phyloP scores from a whole-genome alignment of 2,888 invertebrate species.

The Bhutanitis thaidina region DNA sequence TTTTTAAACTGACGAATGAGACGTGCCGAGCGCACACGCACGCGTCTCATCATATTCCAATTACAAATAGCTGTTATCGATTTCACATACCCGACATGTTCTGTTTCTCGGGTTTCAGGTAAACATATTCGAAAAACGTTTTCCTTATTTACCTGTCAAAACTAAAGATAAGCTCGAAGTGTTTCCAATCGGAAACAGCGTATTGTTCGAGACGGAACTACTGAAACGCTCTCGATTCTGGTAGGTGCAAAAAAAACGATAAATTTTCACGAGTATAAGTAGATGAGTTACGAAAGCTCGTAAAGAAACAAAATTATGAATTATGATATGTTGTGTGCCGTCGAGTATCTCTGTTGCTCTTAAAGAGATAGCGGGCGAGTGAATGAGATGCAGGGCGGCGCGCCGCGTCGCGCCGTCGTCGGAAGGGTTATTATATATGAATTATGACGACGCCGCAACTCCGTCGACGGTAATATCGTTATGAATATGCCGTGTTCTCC shows the following conservation, averaged over 20 bases:
- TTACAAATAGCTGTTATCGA: conserved; percentile 77
- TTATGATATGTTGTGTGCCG: conserved; percentile 67
- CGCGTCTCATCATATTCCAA: conserved; percentile 77
- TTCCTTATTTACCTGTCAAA: conserved; percentile 15
- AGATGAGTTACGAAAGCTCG: conserved; percentile 39
- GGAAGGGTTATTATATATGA: conserved; percentile 81
- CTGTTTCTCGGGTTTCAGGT: conserved; percentile 47
- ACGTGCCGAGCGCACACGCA: conserved; percentile 74
- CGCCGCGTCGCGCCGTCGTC: conserved; percentile 56
- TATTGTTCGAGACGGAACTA: neutral
- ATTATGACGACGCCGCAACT: conserved; percentile 77
- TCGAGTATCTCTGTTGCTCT: conserved; percentile 60
- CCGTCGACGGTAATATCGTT: conserved; percentile 78
- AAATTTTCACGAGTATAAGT: conserved; percentile 46
- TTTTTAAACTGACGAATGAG: conserved; percentile 80
- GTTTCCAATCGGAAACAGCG: neutral
- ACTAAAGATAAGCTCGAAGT: neutral
- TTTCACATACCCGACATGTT: conserved; percentile 56
- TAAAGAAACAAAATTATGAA: conserved; percentile 75
- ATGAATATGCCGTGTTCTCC: conserved; percentile 76
- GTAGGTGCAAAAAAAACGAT: conserved; percentile 44
- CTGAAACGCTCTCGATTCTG: conserved; percentile 15
- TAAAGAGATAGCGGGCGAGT: conserved; percentile 40
- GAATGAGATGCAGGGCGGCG: conserved; percentile 63
- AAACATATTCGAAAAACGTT: conserved; percentile 40